These are phyloP conservation scores for Bufo gargarizans DNA, from an alignment of 2,113 vertebrate species.

Conservation along the genomic window DNA sequence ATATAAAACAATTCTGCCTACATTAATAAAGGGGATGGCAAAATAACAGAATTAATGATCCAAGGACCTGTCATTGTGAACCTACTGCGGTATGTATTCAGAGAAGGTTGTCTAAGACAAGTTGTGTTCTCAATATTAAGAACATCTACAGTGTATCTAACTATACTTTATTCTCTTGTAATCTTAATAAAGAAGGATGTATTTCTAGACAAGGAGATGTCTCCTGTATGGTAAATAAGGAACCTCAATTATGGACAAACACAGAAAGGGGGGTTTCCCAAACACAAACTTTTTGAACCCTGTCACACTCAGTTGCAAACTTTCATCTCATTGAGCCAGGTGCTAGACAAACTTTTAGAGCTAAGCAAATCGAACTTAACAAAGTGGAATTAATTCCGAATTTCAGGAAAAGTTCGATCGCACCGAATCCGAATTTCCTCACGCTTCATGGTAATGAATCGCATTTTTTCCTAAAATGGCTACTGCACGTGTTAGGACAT, in stretches of 20 bases:
- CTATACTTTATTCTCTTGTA: neutral
- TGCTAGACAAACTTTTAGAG: no score
- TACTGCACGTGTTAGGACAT: no score
- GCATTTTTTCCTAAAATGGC: no score
- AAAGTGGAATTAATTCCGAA: no score
- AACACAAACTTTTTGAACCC: no score
- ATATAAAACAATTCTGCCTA: constrained; percentile 36
- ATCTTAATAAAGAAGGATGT: neutral
- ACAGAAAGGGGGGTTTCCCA: no score
- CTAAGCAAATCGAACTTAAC: no score
- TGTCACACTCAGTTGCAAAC: no score
- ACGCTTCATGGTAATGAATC: no score
- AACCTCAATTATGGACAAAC: neutral
- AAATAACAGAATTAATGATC: constrained; percentile 28
- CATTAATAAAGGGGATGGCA: neutral
- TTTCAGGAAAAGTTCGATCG: no score
- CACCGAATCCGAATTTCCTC: no score
- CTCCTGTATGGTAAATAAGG: neutral
- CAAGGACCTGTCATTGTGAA: constrained; percentile 32
- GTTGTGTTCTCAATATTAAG: neutral
- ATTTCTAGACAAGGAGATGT: neutral
- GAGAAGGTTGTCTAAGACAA: neutral
- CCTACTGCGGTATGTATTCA: constrained; percentile 16
- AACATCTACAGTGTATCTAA: constrained; percentile 17
- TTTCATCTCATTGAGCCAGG: no score